phyloP scores from a whole-genome alignment of 2,888 invertebrate genomes.

The Sclerodermus sp. region DNA sequence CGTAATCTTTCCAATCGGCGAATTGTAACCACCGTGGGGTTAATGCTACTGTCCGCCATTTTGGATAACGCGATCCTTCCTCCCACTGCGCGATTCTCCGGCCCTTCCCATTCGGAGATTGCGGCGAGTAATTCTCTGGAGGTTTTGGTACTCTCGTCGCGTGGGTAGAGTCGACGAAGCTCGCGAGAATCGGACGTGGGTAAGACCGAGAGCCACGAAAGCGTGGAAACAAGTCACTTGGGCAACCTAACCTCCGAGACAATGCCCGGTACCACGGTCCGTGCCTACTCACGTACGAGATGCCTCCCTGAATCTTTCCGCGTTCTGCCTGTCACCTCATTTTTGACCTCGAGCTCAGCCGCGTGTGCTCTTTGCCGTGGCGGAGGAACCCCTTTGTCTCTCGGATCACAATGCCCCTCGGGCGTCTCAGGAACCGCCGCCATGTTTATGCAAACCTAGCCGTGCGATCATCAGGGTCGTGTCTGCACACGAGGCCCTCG shows the following conservation, averaged over 20 bases:
- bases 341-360: conserved; percentile 27
- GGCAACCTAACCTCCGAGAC: conserved; percentile 49
- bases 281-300: conserved; percentile 34
- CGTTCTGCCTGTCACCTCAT: conserved; percentile 36
- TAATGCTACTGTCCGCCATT: too few species aligned
- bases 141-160: too few species aligned
- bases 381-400: conserved; percentile 2
- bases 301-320: conserved; percentile 25
- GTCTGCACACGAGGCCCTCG: background rate
- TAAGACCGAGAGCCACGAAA: conserved; percentile 50
- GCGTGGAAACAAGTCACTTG: conserved; percentile 57
- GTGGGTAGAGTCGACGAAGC: too few species aligned
- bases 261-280: conserved; percentile 56
- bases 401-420: background rate
- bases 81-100: too few species aligned
- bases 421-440: too few species aligned
- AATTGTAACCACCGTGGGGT: too few species aligned
- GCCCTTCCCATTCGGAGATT: too few species aligned
- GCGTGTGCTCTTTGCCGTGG: background rate
- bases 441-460: too few species aligned
- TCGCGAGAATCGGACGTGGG: background rate
- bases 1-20: too few species aligned
- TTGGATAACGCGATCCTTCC: too few species aligned
- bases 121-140: too few species aligned
- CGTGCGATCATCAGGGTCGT: background rate